Evolutionary conservation across 2,113 vertebrate genomes (phyloP), one percentile per base, ranked within the genome.

Genomic region (Bubo scandiacus): DNA sequence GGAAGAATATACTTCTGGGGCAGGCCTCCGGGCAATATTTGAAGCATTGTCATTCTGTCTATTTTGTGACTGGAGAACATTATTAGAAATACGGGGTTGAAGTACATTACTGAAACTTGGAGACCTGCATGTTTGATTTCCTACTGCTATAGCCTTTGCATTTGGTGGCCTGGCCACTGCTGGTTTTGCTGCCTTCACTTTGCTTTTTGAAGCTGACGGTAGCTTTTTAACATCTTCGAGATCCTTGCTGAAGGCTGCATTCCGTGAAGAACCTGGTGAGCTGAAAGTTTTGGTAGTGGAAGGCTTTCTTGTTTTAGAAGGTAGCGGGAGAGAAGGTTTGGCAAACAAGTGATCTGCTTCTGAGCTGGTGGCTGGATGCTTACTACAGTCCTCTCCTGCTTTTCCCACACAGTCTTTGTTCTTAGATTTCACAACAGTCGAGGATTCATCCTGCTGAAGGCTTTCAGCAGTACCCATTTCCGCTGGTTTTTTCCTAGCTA

Each of bases 261-360:
- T 98, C 38, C 98, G 97, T 2, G 98, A 99, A 47, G 97, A 98
- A 55, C 91, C 94, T 3, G 89, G 81, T 2, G 98, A 96, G 61
- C 97, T 98, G 86, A 99, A 99, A 66, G 98, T 91, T 86, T 99
- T 99, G 11, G 98, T 87, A 5, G 98, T 99, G 36, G 98, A 92
- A 77, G 96, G 98, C 65, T 96, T 98, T 12, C 59, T 75, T 26
- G 61, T 63, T 81, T 97, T 99, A 55, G 92, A 54, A 8, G 94
- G 91, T 21, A 95, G 97, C 4, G 85, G 97, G 38, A 98, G 82
- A 42, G 98, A 92, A 47, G 99, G 98, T 55, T 98, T 99, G 47
- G 95, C 92, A 75, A 99, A 99, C 23, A 98, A 38, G 1, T 97
- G 82, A 54, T 98, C 98, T 8, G 75, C 34, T 30, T 11, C 93